A percentile compares a stretch with the other conserved stretches of the same genome.
Conservation (phyloP, 2,888 invertebrate genomes). For the Lucinisca nassula region DNA sequence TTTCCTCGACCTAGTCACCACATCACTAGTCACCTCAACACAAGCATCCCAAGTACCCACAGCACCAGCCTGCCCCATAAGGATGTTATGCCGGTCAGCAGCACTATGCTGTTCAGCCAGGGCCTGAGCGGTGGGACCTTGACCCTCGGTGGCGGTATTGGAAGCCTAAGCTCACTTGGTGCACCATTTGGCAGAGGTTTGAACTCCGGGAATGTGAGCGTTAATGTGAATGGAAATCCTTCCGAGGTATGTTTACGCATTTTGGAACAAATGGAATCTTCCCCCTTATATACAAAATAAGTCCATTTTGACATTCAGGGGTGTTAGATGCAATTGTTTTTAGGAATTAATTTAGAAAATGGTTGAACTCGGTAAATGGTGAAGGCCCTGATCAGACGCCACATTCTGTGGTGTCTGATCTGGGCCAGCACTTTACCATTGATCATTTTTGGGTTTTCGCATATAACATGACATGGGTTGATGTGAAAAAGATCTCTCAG, state of each 20-base stretch:
- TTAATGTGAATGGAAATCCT: not conserved
- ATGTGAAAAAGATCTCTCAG: too few species aligned
- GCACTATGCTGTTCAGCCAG: conserved; percentile 62
- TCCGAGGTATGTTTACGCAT: not conserved
- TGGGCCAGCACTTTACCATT: too few species aligned
- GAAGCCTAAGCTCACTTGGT: not conserved
- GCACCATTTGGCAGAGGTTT: not conserved
- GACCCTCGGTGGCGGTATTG: conserved; percentile 32
- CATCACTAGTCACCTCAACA: not conserved
- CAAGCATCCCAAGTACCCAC: not conserved
- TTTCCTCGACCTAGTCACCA: not conserved
- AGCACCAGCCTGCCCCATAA: conserved; percentile 35
- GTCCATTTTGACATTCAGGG: too few species aligned
- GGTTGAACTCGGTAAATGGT: too few species aligned
- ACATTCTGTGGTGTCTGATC: too few species aligned
- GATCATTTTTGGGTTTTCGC: too few species aligned
- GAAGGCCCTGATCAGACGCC: too few species aligned
- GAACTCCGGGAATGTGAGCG: not conserved
- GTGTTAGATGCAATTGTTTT: too few species aligned
- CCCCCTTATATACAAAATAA: too few species aligned
- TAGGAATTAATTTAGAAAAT: too few species aligned
- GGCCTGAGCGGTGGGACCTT: conserved; percentile 51
- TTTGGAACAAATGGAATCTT: too few species aligned
- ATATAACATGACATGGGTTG: too few species aligned
- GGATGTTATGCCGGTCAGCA: conserved; percentile 67